Conservation (phyloP, 2,113 vertebrate species). For the Laticauda laticaudata region DNA sequence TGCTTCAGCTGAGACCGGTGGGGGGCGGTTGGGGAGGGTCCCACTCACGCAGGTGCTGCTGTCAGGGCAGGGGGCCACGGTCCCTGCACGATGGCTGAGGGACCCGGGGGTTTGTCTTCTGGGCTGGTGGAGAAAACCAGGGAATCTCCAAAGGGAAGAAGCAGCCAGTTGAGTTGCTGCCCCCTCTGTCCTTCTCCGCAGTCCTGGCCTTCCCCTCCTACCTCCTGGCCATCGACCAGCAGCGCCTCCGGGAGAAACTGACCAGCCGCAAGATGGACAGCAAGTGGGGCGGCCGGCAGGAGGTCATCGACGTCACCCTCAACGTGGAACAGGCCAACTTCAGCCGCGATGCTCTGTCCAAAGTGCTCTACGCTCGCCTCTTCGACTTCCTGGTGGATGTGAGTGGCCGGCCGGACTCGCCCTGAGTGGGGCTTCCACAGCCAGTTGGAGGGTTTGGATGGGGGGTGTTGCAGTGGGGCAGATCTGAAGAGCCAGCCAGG, state of each 20-base stretch:
- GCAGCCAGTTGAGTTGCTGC: background rate
- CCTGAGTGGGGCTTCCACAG: background rate
- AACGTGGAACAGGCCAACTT: slow-evolving; percentile 80
- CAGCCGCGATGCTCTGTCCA: slow-evolving; percentile 77
- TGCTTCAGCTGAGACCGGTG: background rate
- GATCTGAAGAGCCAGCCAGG: background rate
- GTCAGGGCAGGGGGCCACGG: background rate
- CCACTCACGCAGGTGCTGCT: rapidly evolving
- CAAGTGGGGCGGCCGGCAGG: slow-evolving; percentile 79
- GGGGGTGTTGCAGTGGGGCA: background rate
- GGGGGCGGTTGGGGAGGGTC: background rate
- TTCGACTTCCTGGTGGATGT: slow-evolving; percentile 82
- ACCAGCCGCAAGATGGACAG: slow-evolving; percentile 83
- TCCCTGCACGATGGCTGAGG: background rate
- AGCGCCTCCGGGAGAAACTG: slow-evolving; percentile 73
- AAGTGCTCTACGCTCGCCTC: slow-evolving; percentile 77
- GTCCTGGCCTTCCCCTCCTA: slow-evolving; percentile 79
- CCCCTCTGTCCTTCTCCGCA: slow-evolving; percentile 25
- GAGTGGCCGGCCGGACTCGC: slow-evolving; percentile 24
- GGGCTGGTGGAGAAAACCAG: no score
- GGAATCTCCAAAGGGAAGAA: background rate
- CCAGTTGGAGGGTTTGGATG: background rate
- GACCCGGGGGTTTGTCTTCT: background rate
- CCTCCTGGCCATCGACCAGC: slow-evolving; percentile 76
- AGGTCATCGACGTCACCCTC: slow-evolving; percentile 78